A percentile compares a stretch with the other conserved stretches of the same genome.
Conservation (phyloP, 2,797 vertebrate genomes). For the Molothrus aeneus region DNA sequence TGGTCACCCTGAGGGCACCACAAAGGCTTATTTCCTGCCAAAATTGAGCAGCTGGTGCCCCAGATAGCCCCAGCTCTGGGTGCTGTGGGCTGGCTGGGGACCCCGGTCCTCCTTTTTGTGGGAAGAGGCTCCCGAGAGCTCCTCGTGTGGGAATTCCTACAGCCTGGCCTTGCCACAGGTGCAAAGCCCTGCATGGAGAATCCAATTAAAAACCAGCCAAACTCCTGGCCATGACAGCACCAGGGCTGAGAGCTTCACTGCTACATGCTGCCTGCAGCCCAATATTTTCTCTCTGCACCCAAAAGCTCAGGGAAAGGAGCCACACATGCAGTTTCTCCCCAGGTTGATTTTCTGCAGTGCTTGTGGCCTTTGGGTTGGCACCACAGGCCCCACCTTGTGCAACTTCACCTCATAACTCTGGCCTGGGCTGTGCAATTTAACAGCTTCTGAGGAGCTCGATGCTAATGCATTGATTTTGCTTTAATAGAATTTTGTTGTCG, state of each 20-base stretch:
- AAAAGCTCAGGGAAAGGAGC: neutral
- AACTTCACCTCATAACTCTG: constrained; percentile 56
- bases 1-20: neutral
- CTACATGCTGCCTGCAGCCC: neutral
- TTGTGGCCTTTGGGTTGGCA: neutral
- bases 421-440: constrained; percentile 59
- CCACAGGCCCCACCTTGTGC: neutral
- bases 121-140: accelerated
- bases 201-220: neutral
- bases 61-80: neutral
- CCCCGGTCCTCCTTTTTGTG: neutral
- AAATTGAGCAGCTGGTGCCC: neutral
- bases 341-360: neutral
- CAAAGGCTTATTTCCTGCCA: neutral
- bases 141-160: accelerated
- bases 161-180: accelerated
- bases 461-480: constrained; percentile 74
- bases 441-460: constrained; percentile 61
- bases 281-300: neutral
- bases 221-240: accelerated
- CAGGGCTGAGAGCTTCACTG: neutral
- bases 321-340: accelerated
- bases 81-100: neutral
- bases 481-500: constrained; percentile 74
- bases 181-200: accelerated